These are phyloP conservation scores for Dyspetes luteomarginatus DNA, from an alignment of 2,888 invertebrate genomes.

Conservation along the genomic window DNA sequence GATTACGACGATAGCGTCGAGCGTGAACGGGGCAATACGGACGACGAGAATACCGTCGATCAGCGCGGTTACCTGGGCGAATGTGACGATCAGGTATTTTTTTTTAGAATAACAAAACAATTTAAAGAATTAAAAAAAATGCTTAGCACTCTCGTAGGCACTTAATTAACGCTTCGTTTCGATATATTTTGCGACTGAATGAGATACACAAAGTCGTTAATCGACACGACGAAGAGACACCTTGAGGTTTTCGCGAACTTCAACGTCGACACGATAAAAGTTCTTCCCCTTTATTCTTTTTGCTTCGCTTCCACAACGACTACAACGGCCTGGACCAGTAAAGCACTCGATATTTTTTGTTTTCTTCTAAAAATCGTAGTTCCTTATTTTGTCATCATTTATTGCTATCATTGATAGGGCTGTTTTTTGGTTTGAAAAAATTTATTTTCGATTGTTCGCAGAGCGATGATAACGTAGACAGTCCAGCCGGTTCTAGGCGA, in stretches of 20 bases:
- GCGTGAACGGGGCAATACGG: conserved; percentile 72
- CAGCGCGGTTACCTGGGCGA: conserved; percentile 79
- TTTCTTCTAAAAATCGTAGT: not conserved
- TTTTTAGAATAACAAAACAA: conserved; percentile 25
- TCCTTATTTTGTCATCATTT: not conserved
- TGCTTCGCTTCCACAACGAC: conserved; percentile 22
- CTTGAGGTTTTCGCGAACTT: not conserved
- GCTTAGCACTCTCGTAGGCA: conserved; percentile 46
- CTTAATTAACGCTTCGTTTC: conserved; percentile 59
- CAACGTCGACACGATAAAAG: conserved; percentile 30
- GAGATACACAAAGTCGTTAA: conserved; percentile 35
- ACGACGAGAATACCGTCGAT: conserved; percentile 76
- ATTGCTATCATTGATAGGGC: not conserved
- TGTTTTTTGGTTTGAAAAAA: conserved; percentile 78
- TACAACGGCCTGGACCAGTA: not conserved
- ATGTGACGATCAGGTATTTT: conserved; percentile 81
- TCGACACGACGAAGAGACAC: conserved; percentile 44
- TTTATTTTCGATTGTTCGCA: conserved; percentile 77
- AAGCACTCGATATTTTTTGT: conserved; percentile 13
- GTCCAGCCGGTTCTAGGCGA: conserved; percentile 83
- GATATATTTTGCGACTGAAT: conserved; percentile 9
- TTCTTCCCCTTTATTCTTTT: no score
- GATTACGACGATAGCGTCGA: conserved; percentile 78
- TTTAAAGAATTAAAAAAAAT: conserved; percentile 7
- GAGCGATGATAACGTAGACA: conserved; percentile 88